Conservation (phyloP, 2,797 vertebrate genomes). For the Gastrophryne carolinensis region DNA sequence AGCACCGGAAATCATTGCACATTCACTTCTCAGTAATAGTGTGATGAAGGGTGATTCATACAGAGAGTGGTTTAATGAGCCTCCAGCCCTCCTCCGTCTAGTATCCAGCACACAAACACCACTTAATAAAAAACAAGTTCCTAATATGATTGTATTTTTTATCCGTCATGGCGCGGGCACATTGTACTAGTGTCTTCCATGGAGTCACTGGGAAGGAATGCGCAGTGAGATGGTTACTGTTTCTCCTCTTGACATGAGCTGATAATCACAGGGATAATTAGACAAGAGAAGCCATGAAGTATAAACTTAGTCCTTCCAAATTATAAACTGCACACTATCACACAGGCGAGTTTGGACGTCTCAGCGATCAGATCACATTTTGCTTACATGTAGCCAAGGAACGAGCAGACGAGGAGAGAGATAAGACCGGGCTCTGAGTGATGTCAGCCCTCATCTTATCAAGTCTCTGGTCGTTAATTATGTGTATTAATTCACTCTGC, state of each 20-base stretch:
- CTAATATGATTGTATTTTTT: too few relatives aligned
- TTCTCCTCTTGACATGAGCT: constrained; percentile 35
- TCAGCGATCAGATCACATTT: constrained; percentile 44
- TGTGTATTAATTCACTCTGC: constrained; percentile 46
- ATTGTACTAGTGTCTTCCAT: neutral
- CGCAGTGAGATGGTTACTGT: constrained; percentile 19
- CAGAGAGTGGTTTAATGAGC: too few relatives aligned
- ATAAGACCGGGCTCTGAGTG: constrained; percentile 38
- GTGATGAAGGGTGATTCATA: too few relatives aligned
- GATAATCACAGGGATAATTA: constrained; percentile 52
- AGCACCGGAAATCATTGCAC: too few relatives aligned
- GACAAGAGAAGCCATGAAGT: constrained; percentile 28
- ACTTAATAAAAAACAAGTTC: too few relatives aligned
- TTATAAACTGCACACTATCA: constrained; percentile 47
- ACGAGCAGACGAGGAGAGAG: constrained; percentile 29
- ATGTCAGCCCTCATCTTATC: constrained; percentile 39
- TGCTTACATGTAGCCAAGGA: constrained; percentile 43
- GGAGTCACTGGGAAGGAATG: constrained; percentile 40
- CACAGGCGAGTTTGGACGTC: constrained; percentile 49
- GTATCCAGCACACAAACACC: too few relatives aligned
- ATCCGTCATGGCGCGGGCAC: too few relatives aligned
- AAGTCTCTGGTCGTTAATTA: constrained; percentile 25
- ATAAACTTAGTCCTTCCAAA: constrained; percentile 43
- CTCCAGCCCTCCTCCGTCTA: too few relatives aligned
- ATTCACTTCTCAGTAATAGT: too few relatives aligned